A percentile compares a stretch with the other conserved stretches of the same genome.
Evolutionary conservation across 2,113 vertebrate species (phyloP).

Genomic region (Hippocampus zosterae): DNA sequence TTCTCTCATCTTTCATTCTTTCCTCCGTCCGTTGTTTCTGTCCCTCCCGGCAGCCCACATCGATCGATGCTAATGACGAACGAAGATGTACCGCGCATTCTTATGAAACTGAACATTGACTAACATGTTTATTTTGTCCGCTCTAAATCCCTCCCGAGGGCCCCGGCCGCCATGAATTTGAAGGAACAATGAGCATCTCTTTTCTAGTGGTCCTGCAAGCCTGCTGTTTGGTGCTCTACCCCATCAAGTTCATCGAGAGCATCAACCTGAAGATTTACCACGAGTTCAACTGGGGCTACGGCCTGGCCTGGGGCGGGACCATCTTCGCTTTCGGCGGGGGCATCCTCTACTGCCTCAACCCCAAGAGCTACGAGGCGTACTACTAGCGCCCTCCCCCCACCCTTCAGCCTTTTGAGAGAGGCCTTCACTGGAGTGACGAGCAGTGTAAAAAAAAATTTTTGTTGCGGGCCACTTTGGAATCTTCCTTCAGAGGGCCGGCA

Average conservation of each 20-base stretch:
- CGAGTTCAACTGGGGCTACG: constrained; percentile 99
- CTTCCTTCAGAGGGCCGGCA: too few relatives aligned
- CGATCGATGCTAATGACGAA: neutral
- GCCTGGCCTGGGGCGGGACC: constrained; percentile 95
- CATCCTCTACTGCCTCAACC: constrained; percentile 96
- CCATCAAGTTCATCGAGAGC: constrained; percentile 98
- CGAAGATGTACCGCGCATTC: neutral
- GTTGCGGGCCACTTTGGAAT: too few relatives aligned
- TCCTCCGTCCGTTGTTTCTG: neutral
- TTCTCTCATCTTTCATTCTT: neutral
- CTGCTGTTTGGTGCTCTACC: constrained; percentile 94
- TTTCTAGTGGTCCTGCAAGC: constrained; percentile 92
- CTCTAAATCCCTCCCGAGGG: neutral
- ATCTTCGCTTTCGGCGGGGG: constrained; percentile 98
- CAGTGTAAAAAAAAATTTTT: neutral
- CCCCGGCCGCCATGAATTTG: neutral
- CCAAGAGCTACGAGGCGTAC: constrained; percentile 97
- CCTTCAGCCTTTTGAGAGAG: neutral
- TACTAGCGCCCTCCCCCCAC: constrained; percentile 74
- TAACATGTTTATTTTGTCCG: too few relatives aligned
- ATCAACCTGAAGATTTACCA: constrained; percentile 98
- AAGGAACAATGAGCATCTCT: neutral
- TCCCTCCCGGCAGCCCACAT: neutral
- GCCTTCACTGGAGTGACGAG: neutral
- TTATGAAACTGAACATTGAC: neutral